Conservation (phyloP, 2,888 invertebrate genomes). For the Athripsodes cinereus region DNA sequence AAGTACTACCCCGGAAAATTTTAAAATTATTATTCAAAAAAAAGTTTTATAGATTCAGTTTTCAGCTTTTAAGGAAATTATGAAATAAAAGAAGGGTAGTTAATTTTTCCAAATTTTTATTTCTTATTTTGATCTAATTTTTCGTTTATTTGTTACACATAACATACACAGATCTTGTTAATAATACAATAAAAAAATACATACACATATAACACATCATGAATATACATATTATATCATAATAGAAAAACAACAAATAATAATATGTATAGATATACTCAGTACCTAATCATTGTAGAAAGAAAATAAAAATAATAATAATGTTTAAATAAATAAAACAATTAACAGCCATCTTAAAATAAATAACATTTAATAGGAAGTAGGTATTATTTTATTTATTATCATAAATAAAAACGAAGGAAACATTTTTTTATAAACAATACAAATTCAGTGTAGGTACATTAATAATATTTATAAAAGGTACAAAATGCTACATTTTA, state of each 20-base stretch:
- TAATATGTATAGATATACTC: neutral
- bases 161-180: conserved; percentile 22
- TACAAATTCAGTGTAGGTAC: neutral
- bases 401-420: too few species aligned
- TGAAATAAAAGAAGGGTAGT: neutral
- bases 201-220: neutral
- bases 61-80: too few species aligned
- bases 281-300: neutral
- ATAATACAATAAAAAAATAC: conserved; percentile 4
- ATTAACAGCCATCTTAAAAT: too few species aligned
- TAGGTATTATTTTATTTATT: too few species aligned
- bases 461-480: neutral
- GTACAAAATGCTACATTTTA: conserved; percentile 1
- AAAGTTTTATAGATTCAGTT: too few species aligned
- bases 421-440: too few species aligned
- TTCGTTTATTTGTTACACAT: conserved; percentile 24
- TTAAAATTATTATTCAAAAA: too few species aligned
- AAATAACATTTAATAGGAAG: too few species aligned
- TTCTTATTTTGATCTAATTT: conserved; percentile 28
- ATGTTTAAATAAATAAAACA: too few species aligned
- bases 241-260: neutral
- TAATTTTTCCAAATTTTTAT: conserved; percentile 24
- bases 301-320: too few species aligned
- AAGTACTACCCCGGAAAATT: too few species aligned
- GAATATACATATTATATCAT: neutral